Evolutionary conservation across 1,140 invertebrate species (phyloP).

Genomic region (Ephestia elutella): DNA sequence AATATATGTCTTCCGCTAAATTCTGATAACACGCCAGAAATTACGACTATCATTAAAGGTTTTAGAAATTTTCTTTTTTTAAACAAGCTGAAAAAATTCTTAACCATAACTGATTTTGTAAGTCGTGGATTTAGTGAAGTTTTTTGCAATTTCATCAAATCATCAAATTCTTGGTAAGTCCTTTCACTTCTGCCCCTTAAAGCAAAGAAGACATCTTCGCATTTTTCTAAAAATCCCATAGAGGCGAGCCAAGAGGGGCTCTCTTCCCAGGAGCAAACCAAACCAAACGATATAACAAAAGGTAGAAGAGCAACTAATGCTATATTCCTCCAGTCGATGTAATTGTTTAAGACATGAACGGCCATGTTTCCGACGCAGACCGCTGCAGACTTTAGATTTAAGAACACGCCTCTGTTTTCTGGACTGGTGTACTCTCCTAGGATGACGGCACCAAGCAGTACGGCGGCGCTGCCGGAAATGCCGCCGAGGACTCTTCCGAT

Average conservation of each 20-base stretch:
- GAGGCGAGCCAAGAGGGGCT: slow-evolving; percentile 52
- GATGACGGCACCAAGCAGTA: slow-evolving; percentile 48
- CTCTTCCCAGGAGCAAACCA: slow-evolving; percentile 50
- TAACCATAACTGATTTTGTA: not conserved
- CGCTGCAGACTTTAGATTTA: slow-evolving; percentile 51
- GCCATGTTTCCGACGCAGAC: slow-evolving; percentile 44
- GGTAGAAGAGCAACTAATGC: slow-evolving; percentile 39
- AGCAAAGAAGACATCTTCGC: slow-evolving; percentile 44
- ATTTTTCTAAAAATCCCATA: slow-evolving; percentile 34
- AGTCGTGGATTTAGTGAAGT: slow-evolving; percentile 10
- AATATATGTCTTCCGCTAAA: slow-evolving; percentile 51
- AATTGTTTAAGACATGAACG: slow-evolving; percentile 41
- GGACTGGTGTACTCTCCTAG: slow-evolving; percentile 58
- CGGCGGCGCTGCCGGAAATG: slow-evolving; percentile 36
- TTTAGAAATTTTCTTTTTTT: slow-evolving; percentile 45
- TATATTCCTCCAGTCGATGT: slow-evolving; percentile 42
- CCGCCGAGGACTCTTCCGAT: slow-evolving; percentile 44
- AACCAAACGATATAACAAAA: slow-evolving; percentile 26
- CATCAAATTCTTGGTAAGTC: slow-evolving; percentile 35
- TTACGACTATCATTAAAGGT: slow-evolving; percentile 39
- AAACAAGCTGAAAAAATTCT: slow-evolving; percentile 42
- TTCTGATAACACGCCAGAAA: slow-evolving; percentile 39
- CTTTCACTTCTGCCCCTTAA: slow-evolving; percentile 35
- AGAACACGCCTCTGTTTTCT: slow-evolving; percentile 47
- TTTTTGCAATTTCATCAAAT: slow-evolving; percentile 42